Evolutionary conservation across 2,888 invertebrate genomes (phyloP), one percentile per base, ranked within the genome.

Genomic region (Caenorhabditis sp.): DNA sequence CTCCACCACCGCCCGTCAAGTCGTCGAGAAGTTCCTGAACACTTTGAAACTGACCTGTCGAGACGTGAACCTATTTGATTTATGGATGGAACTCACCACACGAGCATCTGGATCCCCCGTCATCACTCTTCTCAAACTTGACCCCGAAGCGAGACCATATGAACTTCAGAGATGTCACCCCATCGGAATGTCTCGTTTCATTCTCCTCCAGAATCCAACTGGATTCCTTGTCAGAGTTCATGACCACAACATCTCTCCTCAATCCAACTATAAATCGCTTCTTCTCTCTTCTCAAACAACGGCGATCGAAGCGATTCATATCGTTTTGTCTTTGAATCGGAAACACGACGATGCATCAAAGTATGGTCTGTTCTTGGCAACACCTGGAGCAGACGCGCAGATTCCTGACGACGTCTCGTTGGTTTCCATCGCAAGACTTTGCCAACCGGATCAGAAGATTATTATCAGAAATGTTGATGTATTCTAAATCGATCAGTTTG

Each of bases 131-230:
- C 80, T 87, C 12, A 80, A 79, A 38, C 72, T 97, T 87, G 96
- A 97, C 90, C 96, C 96, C 87, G 96, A 96, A 90, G 95, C 96
- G 0, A 94, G 96, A 79, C 97, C 97, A 0, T 96, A 97, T 0
- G 96, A 96, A 80, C 93, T 97, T 81, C 96, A 97, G 93, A 95
- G 96, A 24, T 97, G 97, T 92, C 97, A 97, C 93, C 97, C 97
- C 1, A 95, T 95, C 92, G 96, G 97, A 86, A 96, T 97, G 93
- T 96, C 96, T 85, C 92, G 93, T 63, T 96, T 97, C 93, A 95
- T 96, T 70, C 94, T 97, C 77, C 95, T 96, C 93, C 95, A 96
- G 91, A 95, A 96, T 85, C 95, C 96, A 6, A 96, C 87, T 38
- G 89, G 97, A 41, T 96, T 96, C n/a, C 94, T 97, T 84, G 96